These are phyloP conservation scores for Colossoma macropomum DNA, from an alignment of 2,113 vertebrate genomes.

Conservation along the genomic window DNA sequence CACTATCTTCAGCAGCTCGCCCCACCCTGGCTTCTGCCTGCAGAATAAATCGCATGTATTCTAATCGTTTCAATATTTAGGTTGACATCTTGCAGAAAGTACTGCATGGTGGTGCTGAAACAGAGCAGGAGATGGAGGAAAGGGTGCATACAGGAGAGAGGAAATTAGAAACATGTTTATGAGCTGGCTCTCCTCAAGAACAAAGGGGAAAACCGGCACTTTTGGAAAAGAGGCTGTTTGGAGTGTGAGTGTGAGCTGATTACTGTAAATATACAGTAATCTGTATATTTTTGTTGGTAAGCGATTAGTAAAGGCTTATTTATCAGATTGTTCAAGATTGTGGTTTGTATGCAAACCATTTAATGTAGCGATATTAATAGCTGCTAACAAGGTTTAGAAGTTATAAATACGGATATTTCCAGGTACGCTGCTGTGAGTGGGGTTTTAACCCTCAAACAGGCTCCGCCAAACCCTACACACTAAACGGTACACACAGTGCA, in stretches of 20 bases:
- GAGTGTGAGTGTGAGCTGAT: neutral
- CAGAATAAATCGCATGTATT: constrained; percentile 6
- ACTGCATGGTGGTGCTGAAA: neutral
- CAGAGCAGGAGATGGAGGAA: neutral
- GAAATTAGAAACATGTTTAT: constrained; percentile 57
- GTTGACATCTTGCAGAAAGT: constrained; percentile 20
- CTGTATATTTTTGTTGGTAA: constrained; percentile 6
- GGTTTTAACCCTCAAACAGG: constrained; percentile 39
- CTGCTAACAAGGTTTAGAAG: neutral
- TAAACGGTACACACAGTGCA: neutral
- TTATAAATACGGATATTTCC: constrained; percentile 19
- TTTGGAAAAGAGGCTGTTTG: neutral
- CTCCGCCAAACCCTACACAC: neutral
- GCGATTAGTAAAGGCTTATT: constrained; percentile 15
- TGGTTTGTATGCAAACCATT: neutral
- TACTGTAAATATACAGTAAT: too few relatives aligned
- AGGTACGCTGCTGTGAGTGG: constrained; percentile 21
- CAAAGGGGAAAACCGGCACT: constrained; percentile 7
- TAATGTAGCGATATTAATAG: constrained; percentile 5
- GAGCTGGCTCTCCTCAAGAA: constrained; percentile 2
- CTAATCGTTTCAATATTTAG: constrained; percentile 28
- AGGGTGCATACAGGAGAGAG: constrained; percentile 3
- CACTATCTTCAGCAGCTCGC: neutral
- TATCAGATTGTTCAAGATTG: neutral
- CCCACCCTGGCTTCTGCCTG: neutral